Conservation (phyloP, 2,888 invertebrate genomes). For the Meiosimyza platycephala region DNA sequence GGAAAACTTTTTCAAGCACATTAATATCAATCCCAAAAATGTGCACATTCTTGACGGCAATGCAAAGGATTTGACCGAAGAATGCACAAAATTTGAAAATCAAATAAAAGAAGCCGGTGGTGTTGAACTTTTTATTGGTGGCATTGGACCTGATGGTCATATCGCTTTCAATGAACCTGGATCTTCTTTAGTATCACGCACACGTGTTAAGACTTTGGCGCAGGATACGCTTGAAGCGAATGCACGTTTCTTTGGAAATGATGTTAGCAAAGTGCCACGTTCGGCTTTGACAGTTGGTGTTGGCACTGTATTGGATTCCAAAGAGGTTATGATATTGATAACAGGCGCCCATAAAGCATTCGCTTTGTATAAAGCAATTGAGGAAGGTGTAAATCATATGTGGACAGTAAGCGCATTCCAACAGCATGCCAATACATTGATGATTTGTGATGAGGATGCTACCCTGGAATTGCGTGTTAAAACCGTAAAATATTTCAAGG, state of each 20-base stretch:
- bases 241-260: conserved; percentile 96
- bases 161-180: conserved; percentile 99
- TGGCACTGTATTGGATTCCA: conserved; percentile 98
- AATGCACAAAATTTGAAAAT: conserved; percentile 88
- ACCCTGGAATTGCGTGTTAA: conserved; percentile 96
- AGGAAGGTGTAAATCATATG: conserved; percentile 99
- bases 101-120: conserved; percentile 91
- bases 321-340: conserved; percentile 97
- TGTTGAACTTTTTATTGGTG: conserved; percentile 95
- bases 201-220: conserved; percentile 95
- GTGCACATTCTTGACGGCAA: conserved; percentile 95
- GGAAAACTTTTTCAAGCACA: conserved; percentile 97
- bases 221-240: conserved; percentile 97
- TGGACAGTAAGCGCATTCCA: conserved; percentile 99
- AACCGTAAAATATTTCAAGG: conserved; percentile 99
- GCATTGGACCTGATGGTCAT: conserved; percentile 99
- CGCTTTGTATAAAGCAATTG: conserved; percentile 96
- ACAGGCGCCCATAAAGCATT: conserved; percentile 97
- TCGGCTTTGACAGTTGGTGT: conserved; percentile 98
- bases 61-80: conserved; percentile 83
- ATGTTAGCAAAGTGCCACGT: conserved; percentile 92
- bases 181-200: conserved; percentile 93
- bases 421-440: conserved; percentile 90
- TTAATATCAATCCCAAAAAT: conserved; percentile 93
- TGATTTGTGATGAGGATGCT: conserved; percentile 98